These are phyloP conservation scores for Battus philenor DNA, from an alignment of 1,140 invertebrate species.

Conservation along the genomic window DNA sequence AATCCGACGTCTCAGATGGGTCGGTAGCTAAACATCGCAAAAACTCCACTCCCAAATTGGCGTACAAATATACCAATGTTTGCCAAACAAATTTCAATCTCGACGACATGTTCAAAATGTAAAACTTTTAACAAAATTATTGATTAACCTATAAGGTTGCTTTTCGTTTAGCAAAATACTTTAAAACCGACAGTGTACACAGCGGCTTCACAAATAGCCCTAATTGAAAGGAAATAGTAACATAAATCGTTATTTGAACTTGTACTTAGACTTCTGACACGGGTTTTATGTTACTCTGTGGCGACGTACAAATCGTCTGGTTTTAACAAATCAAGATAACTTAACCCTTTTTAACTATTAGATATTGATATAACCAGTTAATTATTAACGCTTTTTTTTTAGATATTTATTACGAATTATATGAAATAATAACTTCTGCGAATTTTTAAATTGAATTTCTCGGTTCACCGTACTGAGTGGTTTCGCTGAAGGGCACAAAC, in stretches of 20 bases:
- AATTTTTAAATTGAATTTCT: too few relatives aligned
- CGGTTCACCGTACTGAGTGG: too few relatives aligned
- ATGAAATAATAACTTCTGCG: too few relatives aligned
- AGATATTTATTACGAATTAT: too few relatives aligned
- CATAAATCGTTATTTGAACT: constrained; percentile 42
- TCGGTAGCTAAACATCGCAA: constrained; percentile 7
- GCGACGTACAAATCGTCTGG: constrained; percentile 2
- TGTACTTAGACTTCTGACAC: constrained; percentile 29
- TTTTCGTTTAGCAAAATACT: background rate
- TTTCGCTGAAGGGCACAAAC: too few relatives aligned
- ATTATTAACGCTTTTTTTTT: too few relatives aligned
- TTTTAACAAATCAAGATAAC: too few relatives aligned
- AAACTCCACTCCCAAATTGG: background rate
- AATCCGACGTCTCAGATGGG: constrained; percentile 3
- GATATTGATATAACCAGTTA: too few relatives aligned
- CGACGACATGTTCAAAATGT: background rate
- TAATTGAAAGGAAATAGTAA: constrained; percentile 61
- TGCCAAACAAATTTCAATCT: constrained; percentile 9
- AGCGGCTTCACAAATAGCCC: constrained; percentile 26
- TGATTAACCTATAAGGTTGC: background rate
- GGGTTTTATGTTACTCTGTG: constrained; percentile 18
- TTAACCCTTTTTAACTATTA: too few relatives aligned
- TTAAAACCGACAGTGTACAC: too few relatives aligned
- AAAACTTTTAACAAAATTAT: background rate
- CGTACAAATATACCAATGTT: too few relatives aligned